Conservation (phyloP, 2,888 invertebrate genomes). For the Liopterus haemorrhoidalis region DNA sequence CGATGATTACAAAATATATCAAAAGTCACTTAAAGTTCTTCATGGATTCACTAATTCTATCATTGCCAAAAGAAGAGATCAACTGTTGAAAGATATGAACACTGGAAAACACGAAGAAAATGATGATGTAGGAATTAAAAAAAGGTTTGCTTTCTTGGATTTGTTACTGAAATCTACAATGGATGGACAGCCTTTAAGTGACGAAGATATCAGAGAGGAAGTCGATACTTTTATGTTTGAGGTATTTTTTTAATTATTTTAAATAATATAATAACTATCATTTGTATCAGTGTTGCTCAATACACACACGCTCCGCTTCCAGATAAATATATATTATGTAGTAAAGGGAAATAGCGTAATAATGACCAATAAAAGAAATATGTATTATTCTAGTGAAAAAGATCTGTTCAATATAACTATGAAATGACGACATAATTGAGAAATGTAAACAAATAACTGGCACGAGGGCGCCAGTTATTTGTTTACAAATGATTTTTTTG, state of each 20-base stretch:
- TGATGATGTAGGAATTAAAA: slow-evolving; percentile 48
- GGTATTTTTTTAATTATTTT: slow-evolving; percentile 43
- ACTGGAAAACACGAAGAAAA: slow-evolving; percentile 2
- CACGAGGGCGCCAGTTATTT: too few relatives aligned
- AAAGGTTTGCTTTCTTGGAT: slow-evolving; percentile 62
- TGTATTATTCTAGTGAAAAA: too few relatives aligned
- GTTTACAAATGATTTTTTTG: too few relatives aligned
- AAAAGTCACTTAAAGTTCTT: slow-evolving; percentile 45
- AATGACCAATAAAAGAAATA: too few relatives aligned
- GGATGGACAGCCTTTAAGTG: slow-evolving; percentile 53
- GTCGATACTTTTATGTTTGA: slow-evolving; percentile 69
- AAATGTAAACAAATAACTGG: too few relatives aligned
- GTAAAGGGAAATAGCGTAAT: too few relatives aligned
- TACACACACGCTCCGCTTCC: too few relatives aligned
- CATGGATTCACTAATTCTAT: slow-evolving; percentile 53
- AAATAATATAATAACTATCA: too few relatives aligned
- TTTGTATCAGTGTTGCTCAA: too few relatives aligned
- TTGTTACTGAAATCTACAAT: slow-evolving; percentile 56
- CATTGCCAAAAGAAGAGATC: slow-evolving; percentile 45
- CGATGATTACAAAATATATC: slow-evolving; percentile 54
- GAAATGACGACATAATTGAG: too few relatives aligned
- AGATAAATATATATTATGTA: too few relatives aligned
- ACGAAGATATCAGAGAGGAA: slow-evolving; percentile 58
- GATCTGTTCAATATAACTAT: too few relatives aligned
- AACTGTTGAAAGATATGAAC: slow-evolving; percentile 15